phyloP scores from a whole-genome alignment of 2,797 vertebrate species.

The Chelmon rostratus region DNA sequence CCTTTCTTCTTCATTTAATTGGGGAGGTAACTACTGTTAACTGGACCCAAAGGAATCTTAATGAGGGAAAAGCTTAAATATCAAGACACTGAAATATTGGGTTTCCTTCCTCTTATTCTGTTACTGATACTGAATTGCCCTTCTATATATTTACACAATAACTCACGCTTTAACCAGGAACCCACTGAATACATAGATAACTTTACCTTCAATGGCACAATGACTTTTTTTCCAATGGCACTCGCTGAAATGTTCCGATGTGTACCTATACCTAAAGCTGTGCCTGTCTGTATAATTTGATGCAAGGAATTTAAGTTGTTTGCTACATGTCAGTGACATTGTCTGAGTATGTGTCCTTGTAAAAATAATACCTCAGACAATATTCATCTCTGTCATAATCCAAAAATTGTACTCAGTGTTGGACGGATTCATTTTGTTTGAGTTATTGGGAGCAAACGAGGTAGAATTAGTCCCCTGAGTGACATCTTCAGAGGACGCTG shows the following conservation, averaged over 20 bases:
- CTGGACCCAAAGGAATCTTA: slow-evolving; percentile 53
- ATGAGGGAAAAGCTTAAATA: slow-evolving; percentile 52
- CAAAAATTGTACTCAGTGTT: slow-evolving; percentile 25
- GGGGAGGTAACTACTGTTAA: slow-evolving; percentile 55
- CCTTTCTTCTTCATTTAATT: slow-evolving; percentile 64
- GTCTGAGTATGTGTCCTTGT: slow-evolving; percentile 5
- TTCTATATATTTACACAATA: slow-evolving; percentile 14
- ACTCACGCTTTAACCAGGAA: neutral
- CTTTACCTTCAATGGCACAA: neutral
- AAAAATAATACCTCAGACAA: slow-evolving; percentile 11
- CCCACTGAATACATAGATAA: neutral
- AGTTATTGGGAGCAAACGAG: slow-evolving; percentile 60
- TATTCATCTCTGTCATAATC: slow-evolving; percentile 44
- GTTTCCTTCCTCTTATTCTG: slow-evolving; percentile 1
- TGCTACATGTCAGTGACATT: neutral
- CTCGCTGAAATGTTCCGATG: neutral
- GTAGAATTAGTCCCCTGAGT: slow-evolving; percentile 64
- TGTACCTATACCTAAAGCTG: neutral
- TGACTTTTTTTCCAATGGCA: neutral
- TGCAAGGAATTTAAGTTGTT: slow-evolving; percentile 4
- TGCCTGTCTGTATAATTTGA: slow-evolving; percentile 12
- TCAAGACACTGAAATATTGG: slow-evolving; percentile 33
- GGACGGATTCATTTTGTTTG: slow-evolving; percentile 49
- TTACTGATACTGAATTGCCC: neutral
- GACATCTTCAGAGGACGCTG: slow-evolving; percentile 59